Base-by-base conservation (phyloP, 92 coral and sea anemone species). In the Galaxea fascicularis region DNA sequence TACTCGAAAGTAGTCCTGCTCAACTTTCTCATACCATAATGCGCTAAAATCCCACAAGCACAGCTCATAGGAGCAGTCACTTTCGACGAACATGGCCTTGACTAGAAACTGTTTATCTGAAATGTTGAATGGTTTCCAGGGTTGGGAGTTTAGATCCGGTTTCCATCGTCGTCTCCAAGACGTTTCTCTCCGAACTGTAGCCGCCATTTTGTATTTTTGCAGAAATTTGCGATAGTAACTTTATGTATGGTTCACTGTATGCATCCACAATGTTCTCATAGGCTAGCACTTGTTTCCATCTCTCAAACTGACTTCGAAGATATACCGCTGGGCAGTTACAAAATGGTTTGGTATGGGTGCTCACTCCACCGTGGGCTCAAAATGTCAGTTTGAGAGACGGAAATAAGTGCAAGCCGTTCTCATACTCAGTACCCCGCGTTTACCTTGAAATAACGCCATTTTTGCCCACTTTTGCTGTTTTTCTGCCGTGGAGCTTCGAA, bases 51-150 rank as follows among this genome's bases (percentile, higher is more conserved):
- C 98, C 79, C 93, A 85, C 52, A 96, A 70, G 86, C 96, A 95
- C 25, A 96, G 65, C 71, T 96, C 95, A 76, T 96, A 94, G 28
- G 93, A 92, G 60, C 90, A 84, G 65, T 82, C 82, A 44, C 21
- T 28, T 52, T 92, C 96, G 66, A 82, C 84, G 76, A 94, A 96
- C 80, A 85, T 79, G n/a, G 91, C 87, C 82, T 96, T 96, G 12
- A 94, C 86, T 74, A 92, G 76, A 66, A 79, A 96, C 6, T 47
- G 17, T 15, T 58, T 74, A 47, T 64, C 72, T 22, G 82, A 86
- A 10, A 91, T 77, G 47, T 63, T 89, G 58, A 96, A 86, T 57
- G 88, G 91, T 82, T 92, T 88, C 98, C 98, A 95, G 18, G 98
- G 90, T 74, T 94, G 93, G 18, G 94, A 87, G 59, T 88, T 91